These are phyloP conservation scores for Epizoanthus ramosus DNA, from an alignment of 92 coral and sea anemone genomes.

Conservation along the genomic window DNA sequence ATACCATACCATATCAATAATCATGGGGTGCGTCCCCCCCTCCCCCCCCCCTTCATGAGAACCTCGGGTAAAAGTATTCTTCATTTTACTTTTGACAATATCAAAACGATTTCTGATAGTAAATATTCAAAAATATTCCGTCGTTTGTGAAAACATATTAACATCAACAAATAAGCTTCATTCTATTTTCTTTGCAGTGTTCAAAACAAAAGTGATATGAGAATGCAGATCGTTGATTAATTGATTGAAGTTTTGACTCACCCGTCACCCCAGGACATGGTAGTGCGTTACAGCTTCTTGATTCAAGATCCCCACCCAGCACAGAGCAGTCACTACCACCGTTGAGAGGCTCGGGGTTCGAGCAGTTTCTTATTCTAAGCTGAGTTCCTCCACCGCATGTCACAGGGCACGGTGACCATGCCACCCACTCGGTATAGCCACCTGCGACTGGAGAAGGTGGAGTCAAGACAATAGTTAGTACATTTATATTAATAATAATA, in stretches of 20 bases:
- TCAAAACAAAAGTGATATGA: no score
- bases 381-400: conserved; percentile 95
- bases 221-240: neutral
- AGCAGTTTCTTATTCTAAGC: conserved; percentile 82
- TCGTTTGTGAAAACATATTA: no score
- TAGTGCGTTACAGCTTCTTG: conserved; percentile 66
- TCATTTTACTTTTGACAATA: no score
- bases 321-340: conserved; percentile 90
- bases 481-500: neutral
- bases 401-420: conserved; percentile 86
- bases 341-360: conserved; percentile 87
- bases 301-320: conserved; percentile 85
- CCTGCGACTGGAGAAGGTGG: conserved; percentile 71
- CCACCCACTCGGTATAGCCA: conserved; percentile 83
- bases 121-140: no score
- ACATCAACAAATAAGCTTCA: no score
- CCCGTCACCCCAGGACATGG: conserved; percentile 96
- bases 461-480: neutral
- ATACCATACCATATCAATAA: no score
- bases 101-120: no score
- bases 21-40: no score
- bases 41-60: no score
- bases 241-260: conserved; percentile 7
- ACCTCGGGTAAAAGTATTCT: no score
- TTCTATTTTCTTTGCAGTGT: neutral